A percentile compares a stretch with the other conserved stretches of the same genome.
phyloP scores from a whole-genome alignment of 2,888 invertebrate genomes.

The Stenodera caucasica region DNA sequence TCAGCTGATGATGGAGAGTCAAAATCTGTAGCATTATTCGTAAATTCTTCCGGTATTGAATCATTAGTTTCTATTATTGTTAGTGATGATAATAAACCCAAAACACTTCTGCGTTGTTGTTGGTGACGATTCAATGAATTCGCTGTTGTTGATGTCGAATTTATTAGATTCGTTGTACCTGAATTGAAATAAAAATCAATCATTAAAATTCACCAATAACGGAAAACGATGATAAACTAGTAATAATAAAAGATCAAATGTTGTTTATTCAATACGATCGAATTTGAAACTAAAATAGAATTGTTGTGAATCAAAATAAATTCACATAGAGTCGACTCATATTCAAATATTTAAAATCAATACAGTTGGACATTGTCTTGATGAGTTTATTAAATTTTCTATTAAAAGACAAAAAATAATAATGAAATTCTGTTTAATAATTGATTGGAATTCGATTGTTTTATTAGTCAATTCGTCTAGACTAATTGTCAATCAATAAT shows the following conservation, averaged over 20 bases:
- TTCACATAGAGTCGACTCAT: no score
- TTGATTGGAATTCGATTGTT: not conserved
- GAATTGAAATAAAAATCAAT: not conserved
- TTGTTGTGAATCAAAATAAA: no score
- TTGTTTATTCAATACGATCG: no score
- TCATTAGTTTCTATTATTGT: not conserved
- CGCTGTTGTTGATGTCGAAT: not conserved
- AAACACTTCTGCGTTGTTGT: not conserved
- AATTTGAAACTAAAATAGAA: no score
- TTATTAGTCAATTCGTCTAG: not conserved
- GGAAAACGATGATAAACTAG: no score
- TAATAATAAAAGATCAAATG: no score
- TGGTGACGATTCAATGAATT: not conserved
- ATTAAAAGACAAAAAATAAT: no score
- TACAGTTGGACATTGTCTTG: not conserved
- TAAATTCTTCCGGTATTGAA: not conserved
- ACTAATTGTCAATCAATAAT: not conserved
- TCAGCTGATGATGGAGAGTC: slow-evolving; percentile 40
- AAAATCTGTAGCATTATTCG: not conserved
- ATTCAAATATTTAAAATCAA: not conserved
- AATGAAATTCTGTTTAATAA: not conserved
- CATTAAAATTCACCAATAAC: not conserved
- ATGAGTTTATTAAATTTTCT: not conserved
- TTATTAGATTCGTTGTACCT: not conserved
- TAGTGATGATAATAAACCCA: not conserved